A percentile compares a stretch with the other conserved stretches of the same genome.
Evolutionary conservation across 2,113 vertebrate genomes (phyloP).

Genomic region (Baryphthengus martii): DNA sequence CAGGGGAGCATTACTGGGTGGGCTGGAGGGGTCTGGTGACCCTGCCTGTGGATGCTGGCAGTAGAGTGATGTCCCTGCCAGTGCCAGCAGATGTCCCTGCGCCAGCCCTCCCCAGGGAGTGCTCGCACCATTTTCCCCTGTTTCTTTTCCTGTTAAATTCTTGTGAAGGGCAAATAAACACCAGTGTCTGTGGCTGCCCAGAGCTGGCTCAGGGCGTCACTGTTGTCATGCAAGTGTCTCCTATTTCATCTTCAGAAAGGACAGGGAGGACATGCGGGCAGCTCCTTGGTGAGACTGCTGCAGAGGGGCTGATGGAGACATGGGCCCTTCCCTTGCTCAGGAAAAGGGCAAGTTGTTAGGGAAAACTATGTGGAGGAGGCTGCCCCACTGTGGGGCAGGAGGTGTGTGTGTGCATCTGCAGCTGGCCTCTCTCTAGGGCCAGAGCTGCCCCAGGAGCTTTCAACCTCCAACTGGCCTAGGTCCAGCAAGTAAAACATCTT

Average conservation of each 20-base stretch:
- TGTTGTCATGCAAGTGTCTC: neutral
- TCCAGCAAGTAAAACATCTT: neutral
- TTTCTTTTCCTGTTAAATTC: neutral
- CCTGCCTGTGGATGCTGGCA: neutral
- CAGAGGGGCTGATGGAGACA: neutral
- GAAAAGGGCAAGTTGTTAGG: neutral
- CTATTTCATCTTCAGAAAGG: neutral
- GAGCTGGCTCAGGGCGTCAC: neutral
- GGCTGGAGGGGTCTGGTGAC: neutral
- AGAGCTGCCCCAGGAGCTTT: neutral
- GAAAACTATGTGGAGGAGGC: accelerated
- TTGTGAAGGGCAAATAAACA: neutral
- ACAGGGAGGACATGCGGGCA: neutral
- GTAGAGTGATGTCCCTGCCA: neutral
- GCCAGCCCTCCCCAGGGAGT: neutral
- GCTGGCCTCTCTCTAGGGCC: neutral
- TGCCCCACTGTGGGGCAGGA: no score
- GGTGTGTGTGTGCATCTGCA: no score
- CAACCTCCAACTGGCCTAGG: accelerated
- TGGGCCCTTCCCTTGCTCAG: neutral
- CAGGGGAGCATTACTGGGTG: neutral
- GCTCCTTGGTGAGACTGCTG: neutral
- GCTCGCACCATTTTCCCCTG: neutral
- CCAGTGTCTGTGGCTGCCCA: neutral
- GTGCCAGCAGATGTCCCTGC: neutral